A percentile compares a stretch with the other conserved stretches of the same genome.
Evolutionary conservation across 1,140 invertebrate species (phyloP).

Genomic region (Telenomus remus): DNA sequence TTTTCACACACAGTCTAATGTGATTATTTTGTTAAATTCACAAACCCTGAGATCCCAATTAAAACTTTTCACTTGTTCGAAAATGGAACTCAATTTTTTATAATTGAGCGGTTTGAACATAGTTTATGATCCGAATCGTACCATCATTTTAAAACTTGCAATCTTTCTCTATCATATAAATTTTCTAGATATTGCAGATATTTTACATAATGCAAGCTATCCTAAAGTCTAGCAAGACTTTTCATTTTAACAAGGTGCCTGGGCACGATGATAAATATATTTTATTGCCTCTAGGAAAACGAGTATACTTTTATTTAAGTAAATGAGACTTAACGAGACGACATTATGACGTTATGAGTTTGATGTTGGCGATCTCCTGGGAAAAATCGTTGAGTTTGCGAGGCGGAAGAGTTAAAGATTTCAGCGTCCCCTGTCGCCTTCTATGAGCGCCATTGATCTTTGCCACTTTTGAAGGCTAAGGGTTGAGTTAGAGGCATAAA

Average conservation of each 20-base stretch:
- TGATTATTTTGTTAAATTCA: no score
- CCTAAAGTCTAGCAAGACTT: no score
- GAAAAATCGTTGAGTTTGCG: slow-evolving; percentile 65
- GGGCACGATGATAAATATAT: slow-evolving; percentile 9
- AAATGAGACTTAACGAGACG: slow-evolving; percentile 33
- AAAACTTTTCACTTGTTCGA: no score
- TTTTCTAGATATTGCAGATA: background rate
- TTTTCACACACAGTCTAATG: no score
- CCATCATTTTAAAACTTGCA: no score
- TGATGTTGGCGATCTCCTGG: slow-evolving; percentile 49
- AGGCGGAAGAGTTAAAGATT: slow-evolving; percentile 67
- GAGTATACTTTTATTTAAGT: slow-evolving; percentile 36
- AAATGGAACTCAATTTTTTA: no score
- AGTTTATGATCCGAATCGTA: no score
- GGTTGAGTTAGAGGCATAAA: slow-evolving; percentile 41
- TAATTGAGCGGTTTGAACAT: no score
- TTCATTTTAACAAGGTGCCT: background rate
- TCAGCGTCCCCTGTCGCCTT: slow-evolving; percentile 45
- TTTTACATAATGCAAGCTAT: slow-evolving; percentile 11
- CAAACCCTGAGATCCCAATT: no score
- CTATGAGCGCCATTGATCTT: slow-evolving; percentile 51
- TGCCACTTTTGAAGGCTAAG: slow-evolving; percentile 37
- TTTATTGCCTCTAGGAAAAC: slow-evolving; percentile 10
- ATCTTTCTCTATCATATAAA: no score
- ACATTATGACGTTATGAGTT: slow-evolving; percentile 54